Evolutionary conservation across 2,888 invertebrate species (phyloP), one percentile per base, ranked within the genome.

Genomic region (Stratiomys singularior): DNA sequence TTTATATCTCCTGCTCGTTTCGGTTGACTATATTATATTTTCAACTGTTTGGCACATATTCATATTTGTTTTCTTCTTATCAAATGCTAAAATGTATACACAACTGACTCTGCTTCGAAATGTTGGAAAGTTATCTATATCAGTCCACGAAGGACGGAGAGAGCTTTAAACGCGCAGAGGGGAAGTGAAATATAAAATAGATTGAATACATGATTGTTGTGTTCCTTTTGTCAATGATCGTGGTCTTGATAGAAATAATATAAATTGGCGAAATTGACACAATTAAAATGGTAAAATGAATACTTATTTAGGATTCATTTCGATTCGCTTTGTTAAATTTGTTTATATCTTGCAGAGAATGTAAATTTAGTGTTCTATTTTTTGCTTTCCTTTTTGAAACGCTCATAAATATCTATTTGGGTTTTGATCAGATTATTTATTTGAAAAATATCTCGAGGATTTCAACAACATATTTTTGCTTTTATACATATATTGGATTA

Each of bases 231-330:
- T 13, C 52, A 5, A 52, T 52, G 37, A 9, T 5, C 37, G 52
- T 52, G 52, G 52, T 52, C 37, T 37, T 37, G 37, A 37, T 37
- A 37, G 37, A 37, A 37, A 37, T 37, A 37, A 37, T 37, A 7
- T 60, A 60, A 60, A 60, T 60, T 60, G 13, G 58, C 58, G 23
- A 60, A 60, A 60, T 60, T 60, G 58, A 2, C 58, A 60, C 58
- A 60, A 60, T 60, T 60, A 60, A 23, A 21, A 11, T 60, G 25
- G 58, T 25, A 2, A 60, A 60, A n/a, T 37, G 37, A 60, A 25
- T 60, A 5, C 2, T 23, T 21, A 60, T 60, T 60, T 60, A 60
- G 25, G 18, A 52, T 9, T 52, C 15, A 15, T 15, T 18, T 52
- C 3, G 52, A 52, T 52, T 52, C 7, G 4, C 18, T 37, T 37